Evolutionary conservation across 2,113 vertebrate species (phyloP).

Genomic region (Cebus imitator): DNA sequence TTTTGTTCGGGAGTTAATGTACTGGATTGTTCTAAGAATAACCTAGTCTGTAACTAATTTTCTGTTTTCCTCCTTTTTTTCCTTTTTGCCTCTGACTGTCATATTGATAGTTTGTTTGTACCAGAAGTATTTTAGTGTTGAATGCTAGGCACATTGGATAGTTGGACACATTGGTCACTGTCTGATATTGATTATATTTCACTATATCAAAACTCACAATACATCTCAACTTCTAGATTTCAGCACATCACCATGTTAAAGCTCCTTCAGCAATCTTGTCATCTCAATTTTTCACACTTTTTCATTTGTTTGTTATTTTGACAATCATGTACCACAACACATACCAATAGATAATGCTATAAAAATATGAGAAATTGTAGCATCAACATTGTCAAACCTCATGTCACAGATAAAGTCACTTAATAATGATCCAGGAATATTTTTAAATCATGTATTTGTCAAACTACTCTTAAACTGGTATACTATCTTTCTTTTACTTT

Average conservation of each 20-base stretch:
- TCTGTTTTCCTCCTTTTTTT: conserved; percentile 40
- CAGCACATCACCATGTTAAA: conserved; percentile 38
- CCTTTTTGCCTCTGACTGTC: conserved; percentile 47
- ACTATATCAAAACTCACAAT: conserved; percentile 35
- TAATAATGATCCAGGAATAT: neutral
- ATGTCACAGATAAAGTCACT: neutral
- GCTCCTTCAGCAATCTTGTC: conserved; percentile 50
- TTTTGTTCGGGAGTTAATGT: neutral
- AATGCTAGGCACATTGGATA: conserved; percentile 13
- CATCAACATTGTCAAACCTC: neutral
- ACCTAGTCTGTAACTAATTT: neutral
- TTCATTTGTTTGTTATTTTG: conserved; percentile 45
- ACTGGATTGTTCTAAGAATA: neutral
- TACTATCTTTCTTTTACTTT: neutral
- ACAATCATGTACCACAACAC: neutral
- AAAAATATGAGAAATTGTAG: conserved; percentile 40
- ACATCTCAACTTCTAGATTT: neutral
- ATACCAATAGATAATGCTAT: conserved; percentile 44
- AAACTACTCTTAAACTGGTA: neutral
- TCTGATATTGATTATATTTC: conserved; percentile 68
- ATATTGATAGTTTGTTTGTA: conserved; percentile 3
- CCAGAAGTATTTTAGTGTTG: conserved; percentile 10
- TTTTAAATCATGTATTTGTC: neutral
- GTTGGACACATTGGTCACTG: conserved; percentile 43
- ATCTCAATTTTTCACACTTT: conserved; percentile 47